These are phyloP conservation scores for Polypterus bichir DNA, from an alignment of 2,113 vertebrate genomes.

Conservation along the genomic window DNA sequence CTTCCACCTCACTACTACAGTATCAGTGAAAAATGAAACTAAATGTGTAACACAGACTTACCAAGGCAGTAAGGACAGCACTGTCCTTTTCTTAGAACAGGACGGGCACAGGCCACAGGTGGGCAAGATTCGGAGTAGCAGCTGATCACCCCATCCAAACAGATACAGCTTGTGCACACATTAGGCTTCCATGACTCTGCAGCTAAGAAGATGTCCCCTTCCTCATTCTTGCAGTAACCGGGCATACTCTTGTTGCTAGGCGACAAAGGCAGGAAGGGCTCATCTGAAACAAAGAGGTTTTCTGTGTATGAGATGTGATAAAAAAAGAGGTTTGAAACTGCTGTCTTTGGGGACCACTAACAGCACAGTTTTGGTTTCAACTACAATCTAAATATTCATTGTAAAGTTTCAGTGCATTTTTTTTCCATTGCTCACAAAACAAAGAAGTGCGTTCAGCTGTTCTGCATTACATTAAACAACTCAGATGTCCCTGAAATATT, in stretches of 20 bases:
- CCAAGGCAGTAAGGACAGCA: constrained; percentile 84
- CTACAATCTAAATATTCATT: no score
- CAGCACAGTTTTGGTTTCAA: no score
- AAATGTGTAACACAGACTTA: constrained; percentile 30
- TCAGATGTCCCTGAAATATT: no score
- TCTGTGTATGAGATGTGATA: background rate
- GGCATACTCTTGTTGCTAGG: constrained; percentile 67
- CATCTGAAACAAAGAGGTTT: constrained; percentile 46
- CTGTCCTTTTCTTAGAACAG: constrained; percentile 75
- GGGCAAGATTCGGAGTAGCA: constrained; percentile 79
- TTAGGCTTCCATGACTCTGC: constrained; percentile 85
- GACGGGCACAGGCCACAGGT: constrained; percentile 61
- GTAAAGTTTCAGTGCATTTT: no score
- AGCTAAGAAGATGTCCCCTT: constrained; percentile 77
- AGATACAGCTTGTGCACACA: constrained; percentile 74
- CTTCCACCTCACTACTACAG: no score
- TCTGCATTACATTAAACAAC: no score
- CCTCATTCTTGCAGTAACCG: constrained; percentile 65
- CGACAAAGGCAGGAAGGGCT: constrained; percentile 49
- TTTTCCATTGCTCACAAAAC: no score
- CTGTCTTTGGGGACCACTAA: background rate
- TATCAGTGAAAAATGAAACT: no score
- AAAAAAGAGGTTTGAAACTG: background rate
- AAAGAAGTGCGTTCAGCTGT: no score
- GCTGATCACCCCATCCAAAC: constrained; percentile 64